Evolutionary conservation across 1,140 invertebrate genomes (phyloP).

Genomic region (Scaptodrosophila lebanonensis): DNA sequence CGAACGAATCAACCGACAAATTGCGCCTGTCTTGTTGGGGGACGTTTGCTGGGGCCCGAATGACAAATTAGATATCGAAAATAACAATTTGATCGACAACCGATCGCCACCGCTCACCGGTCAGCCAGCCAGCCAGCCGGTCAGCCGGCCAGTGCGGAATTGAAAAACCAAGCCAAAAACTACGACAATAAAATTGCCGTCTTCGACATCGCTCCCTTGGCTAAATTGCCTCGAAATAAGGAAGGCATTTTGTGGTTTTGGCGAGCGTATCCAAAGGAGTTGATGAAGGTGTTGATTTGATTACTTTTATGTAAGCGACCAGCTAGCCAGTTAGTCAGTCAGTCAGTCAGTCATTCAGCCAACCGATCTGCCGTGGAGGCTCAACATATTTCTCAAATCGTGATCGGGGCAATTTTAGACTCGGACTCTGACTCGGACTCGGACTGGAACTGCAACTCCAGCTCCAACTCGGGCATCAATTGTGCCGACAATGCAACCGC

Average conservation of each 20-base stretch:
- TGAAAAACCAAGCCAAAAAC: constrained; percentile 17
- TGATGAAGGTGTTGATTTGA: constrained; percentile 77
- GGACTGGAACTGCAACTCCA: no score
- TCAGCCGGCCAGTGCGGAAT: not conserved
- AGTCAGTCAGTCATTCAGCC: not conserved
- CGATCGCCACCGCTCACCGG: constrained; percentile 55
- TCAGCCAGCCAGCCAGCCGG: no score
- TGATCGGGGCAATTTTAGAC: constrained; percentile 63
- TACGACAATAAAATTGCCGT: constrained; percentile 45
- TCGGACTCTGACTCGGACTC: constrained; percentile 34
- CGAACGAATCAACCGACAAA: constrained; percentile 24
- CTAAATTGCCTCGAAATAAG: constrained; percentile 64
- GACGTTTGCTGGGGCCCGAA: constrained; percentile 42
- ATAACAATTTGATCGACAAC: constrained; percentile 73
- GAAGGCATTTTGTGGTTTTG: constrained; percentile 65
- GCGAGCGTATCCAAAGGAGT: constrained; percentile 55
- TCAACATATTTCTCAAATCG: constrained; percentile 62
- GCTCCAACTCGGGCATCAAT: no score
- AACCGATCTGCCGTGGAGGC: constrained; percentile 26
- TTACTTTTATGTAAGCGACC: constrained; percentile 73
- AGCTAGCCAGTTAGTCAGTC: constrained; percentile 4
- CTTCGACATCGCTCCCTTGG: constrained; percentile 19
- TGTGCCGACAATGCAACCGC: constrained; percentile 44
- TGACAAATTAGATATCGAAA: constrained; percentile 76
- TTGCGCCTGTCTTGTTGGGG: constrained; percentile 26